phyloP scores from a whole-genome alignment of 2,797 vertebrate species.

The Pyrocephalus nanus region DNA sequence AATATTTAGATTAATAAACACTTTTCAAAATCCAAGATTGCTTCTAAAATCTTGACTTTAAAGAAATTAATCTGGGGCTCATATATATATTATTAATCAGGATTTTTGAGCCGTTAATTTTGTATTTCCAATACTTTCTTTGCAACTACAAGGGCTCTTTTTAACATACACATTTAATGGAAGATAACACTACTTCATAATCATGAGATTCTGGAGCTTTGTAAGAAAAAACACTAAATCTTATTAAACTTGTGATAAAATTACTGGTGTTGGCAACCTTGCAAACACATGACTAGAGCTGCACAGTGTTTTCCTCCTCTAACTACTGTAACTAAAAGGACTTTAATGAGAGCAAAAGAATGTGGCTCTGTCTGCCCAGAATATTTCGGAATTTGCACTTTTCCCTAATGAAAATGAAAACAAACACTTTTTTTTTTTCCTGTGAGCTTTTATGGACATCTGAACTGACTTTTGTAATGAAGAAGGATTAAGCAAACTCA shows the following conservation, averaged over 20 bases:
- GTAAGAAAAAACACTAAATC: not conserved
- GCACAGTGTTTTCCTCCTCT: not conserved
- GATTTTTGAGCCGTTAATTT: not conserved
- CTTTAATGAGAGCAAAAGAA: conserved; percentile 44
- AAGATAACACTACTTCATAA: conserved; percentile 50
- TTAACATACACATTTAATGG: not conserved
- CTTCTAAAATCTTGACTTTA: not conserved
- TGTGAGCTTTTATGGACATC: conserved; percentile 12
- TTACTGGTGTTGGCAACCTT: conserved; percentile 27
- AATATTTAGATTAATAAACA: not conserved
- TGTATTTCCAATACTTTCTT: not conserved
- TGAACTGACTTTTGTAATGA: conserved; percentile 30
- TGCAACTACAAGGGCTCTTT: not conserved
- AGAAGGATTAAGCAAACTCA: conserved; percentile 18
- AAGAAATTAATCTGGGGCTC: not conserved
- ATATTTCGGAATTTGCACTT: conserved; percentile 46
- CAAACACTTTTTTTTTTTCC: not conserved
- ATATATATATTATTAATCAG: not conserved
- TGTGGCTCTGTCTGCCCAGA: conserved; percentile 29
- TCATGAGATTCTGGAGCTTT: conserved; percentile 18
- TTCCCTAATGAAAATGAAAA: conserved; percentile 44
- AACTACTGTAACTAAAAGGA: conserved; percentile 34
- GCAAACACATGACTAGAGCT: not conserved
- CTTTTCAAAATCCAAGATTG: not conserved
- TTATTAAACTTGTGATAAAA: conserved; percentile 16